These are phyloP conservation scores for Puffinus mauretanicus DNA, from an alignment of 2,113 vertebrate genomes.

Conservation along the genomic window DNA sequence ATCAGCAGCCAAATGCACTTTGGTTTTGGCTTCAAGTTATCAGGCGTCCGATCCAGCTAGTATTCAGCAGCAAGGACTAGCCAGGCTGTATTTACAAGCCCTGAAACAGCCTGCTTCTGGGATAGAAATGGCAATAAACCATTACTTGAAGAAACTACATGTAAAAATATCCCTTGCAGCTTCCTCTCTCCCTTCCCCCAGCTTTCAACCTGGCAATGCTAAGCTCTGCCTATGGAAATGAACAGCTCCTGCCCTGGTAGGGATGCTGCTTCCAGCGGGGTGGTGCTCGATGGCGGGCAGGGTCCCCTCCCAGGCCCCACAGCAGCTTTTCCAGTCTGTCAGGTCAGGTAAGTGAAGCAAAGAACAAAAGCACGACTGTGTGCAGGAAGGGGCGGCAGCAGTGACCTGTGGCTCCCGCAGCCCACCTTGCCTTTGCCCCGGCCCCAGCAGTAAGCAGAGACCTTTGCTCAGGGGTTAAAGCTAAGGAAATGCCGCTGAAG, in stretches of 20 bases:
- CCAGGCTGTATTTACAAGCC: background rate
- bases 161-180: background rate
- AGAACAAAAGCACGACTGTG: background rate
- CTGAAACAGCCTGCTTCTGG: background rate
- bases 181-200: background rate
- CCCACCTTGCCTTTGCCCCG: background rate
- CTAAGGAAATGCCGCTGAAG: fast-evolving
- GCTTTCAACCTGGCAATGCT: background rate
- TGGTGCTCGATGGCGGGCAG: fast-evolving
- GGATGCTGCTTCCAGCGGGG: background rate
- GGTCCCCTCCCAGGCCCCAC: background rate
- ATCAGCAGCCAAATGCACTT: background rate
- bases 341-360: background rate
- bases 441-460: background rate
- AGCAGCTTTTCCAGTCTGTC: background rate
- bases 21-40: background rate
- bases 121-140: background rate
- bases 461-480: background rate
- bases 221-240: background rate
- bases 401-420: background rate
- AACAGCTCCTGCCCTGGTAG: background rate
- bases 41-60: background rate
- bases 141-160: background rate
- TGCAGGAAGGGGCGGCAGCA: background rate
- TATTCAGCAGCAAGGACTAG: background rate